These are phyloP conservation scores for Acrobeloides nanus DNA, from an alignment of 2,888 invertebrate genomes.

Conservation along the genomic window DNA sequence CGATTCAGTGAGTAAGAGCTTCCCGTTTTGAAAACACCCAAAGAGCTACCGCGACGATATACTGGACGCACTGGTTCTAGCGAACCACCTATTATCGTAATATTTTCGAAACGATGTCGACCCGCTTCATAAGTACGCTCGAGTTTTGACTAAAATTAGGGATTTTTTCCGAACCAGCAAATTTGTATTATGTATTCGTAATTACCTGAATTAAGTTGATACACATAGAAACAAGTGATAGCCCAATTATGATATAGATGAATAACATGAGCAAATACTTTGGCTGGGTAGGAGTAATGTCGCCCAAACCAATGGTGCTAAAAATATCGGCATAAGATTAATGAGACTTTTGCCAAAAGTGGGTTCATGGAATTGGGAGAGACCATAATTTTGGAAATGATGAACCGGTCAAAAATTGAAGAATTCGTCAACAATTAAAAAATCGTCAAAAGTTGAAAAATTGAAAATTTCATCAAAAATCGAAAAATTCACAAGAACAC, in stretches of 20 bases:
- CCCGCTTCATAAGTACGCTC: constrained; percentile 45
- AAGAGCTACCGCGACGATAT: constrained; percentile 14
- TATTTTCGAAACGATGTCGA: constrained; percentile 13
- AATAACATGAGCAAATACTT: constrained; percentile 82
- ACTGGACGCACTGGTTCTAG: background rate
- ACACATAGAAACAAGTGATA: constrained; percentile 91
- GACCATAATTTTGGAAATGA: background rate
- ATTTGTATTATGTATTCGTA: background rate
- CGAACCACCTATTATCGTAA: no score
- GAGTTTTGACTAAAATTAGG: constrained; percentile 20
- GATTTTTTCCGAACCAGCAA: background rate
- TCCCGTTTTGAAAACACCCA: constrained; percentile 19
- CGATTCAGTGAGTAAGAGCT: constrained; percentile 17
- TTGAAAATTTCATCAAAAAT: no score
- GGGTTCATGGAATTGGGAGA: no score
- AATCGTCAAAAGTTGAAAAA: no score
- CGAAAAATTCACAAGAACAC: no score
- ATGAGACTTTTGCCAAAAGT: background rate
- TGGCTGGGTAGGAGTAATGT: constrained; percentile 65
- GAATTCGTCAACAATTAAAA: no score
- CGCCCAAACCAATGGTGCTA: constrained; percentile 47
- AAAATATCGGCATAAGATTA: constrained; percentile 7
- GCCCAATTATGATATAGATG: constrained; percentile 84
- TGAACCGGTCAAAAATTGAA: constrained; percentile 4
- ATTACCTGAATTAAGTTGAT: constrained; percentile 80